Base-by-base conservation (phyloP, 2,797 vertebrate species). In the Catostomus latipinnis region DNA sequence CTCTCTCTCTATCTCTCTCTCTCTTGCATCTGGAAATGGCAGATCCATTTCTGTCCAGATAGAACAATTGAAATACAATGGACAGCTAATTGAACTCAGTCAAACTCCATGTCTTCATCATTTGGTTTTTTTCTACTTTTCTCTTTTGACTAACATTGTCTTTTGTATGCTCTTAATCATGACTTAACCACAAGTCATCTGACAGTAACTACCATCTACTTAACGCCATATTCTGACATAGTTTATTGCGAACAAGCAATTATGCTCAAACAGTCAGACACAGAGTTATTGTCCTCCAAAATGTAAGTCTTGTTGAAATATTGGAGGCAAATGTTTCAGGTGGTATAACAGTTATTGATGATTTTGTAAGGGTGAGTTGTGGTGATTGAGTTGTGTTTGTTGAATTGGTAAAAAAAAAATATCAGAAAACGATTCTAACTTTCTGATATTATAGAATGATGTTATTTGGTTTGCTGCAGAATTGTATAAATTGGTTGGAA, bases 201-300 rank as follows among this genome's bases (percentile, higher is more conserved):
- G 73, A 77, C 79, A 72, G 45, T 82, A 85, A 85, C 76, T 71
- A 73, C 73, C 46, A 74, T 80, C 45, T 78, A 74, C 81, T 82
- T 73, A 60, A 82, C 65, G 71, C 53, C 43, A 62, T 66, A 84
- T 72, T 79, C 76, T 57, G 65, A 53, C 71, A 70, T 56, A n/a
- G 57, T 71, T 69, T 52, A 70, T 10, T 12, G 57, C 61, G 67
- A 76, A 79, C 74, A 69, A 74, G 65, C 56, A 71, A 67, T 79
- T 74, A 79, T 13, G 13, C 71, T 52, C 6, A 0, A 50, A 49
- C 50, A 70, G 50, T 2, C 49, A 71, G 12, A 54, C 54, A 69
- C 18, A 10, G 53, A 45, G 53, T 46, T 49, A 50, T 56, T 76
- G 8, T 50, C 12, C 58, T 56, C 62, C 13, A 48, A 71, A 61